phyloP scores from a whole-genome alignment of 1,140 invertebrate genomes.

The Elysia chlorotica region DNA sequence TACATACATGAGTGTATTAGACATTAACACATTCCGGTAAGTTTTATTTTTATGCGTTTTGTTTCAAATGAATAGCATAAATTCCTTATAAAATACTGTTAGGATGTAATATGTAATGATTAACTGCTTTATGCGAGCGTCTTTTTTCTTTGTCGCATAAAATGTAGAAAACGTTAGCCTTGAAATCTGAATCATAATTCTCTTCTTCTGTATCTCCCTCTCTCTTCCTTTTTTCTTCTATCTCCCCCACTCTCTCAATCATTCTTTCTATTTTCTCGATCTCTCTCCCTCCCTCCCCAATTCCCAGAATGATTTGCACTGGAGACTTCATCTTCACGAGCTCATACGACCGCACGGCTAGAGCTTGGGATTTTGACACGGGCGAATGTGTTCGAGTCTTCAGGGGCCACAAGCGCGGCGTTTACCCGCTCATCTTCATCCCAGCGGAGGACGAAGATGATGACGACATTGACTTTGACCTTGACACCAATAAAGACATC shows the following conservation, averaged over 20 bases:
- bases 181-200: no score
- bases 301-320: constrained; percentile 62
- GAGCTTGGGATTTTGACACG: constrained; percentile 66
- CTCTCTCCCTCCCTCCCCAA: background rate
- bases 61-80: no score
- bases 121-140: no score
- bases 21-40: no score
- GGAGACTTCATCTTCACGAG: constrained; percentile 67
- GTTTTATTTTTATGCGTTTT: no score
- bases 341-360: constrained; percentile 66
- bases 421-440: constrained; percentile 66
- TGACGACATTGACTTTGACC: constrained; percentile 37
- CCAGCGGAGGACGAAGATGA: constrained; percentile 58
- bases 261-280: background rate
- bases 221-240: background rate
- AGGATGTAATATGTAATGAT: no score
- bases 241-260: background rate
- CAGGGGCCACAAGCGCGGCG: constrained; percentile 65
- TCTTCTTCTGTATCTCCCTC: background rate
- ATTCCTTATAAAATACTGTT: no score
- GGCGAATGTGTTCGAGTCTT: constrained; percentile 61
- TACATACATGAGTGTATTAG: no score
- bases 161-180: no score
- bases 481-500: constrained; percentile 57
- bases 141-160: no score